Evolutionary conservation across 2,888 invertebrate species (phyloP), one percentile per base, ranked within the genome.

Genomic region (Volucella inanis): DNA sequence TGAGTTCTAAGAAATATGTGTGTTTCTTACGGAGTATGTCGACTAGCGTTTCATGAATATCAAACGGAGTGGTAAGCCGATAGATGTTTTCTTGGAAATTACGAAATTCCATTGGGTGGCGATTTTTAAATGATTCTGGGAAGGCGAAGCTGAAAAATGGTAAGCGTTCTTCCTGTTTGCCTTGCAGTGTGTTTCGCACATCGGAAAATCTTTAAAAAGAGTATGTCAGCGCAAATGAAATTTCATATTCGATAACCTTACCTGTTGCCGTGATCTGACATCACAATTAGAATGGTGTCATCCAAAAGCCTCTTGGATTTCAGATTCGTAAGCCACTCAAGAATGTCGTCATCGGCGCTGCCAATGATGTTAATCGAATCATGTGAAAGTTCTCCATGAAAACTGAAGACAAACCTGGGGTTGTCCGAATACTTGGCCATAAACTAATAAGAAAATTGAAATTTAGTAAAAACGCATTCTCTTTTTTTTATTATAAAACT

Each of bases 221-320:
- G 18, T n/a, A 12, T 41, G 9, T 50, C 0, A 4, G 31, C 18
- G 12, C 0, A 11, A 4, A 11, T 43, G 10, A 3, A 18, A 9
- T 0, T n/a, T 2, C 39, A 12, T 4, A 15, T 10, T 59, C 54
- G 55, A 45, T 49, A 71, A 68, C 61, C 61, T 88, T 89, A 96
- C 95, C 97, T 95, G 86, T 96, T 95, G 0, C 98, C 98, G 91
- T 99, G 98, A 92, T 99, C 98, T 4, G 97, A 96, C 97, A 98
- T 97, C 3, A 98, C 90, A 71, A 98, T 94, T 0, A 99, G 92
- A 87, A 98, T 90, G 0, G 98, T 97, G 88, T 97, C 94, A 84
- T 98, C 95, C 15, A 98, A 92, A 49, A 94, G 92, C 0, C 95
- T 95, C 0, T 93, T 93, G 4, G 93, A 90, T 54, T 94, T 92